phyloP scores from a whole-genome alignment of 2,113 vertebrate species.

The Malaclemys terrapin region DNA sequence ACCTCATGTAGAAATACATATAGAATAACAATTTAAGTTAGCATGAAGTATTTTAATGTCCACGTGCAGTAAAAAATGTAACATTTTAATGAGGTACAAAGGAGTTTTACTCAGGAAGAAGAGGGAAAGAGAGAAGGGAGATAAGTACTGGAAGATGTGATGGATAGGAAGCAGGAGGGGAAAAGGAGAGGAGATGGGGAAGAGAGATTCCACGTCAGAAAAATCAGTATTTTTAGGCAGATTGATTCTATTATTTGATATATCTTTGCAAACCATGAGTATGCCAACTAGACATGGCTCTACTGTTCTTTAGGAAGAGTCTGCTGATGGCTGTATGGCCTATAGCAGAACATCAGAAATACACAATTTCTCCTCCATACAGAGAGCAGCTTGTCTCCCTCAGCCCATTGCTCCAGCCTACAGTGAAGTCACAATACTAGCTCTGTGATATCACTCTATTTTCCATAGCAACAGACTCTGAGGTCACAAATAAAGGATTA shows the following conservation, averaged over 20 bases:
- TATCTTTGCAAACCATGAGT: accelerated
- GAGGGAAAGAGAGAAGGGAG: not conserved
- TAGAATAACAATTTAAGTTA: not conserved
- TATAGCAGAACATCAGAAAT: not conserved
- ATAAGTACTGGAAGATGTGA: not conserved
- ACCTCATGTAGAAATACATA: not conserved
- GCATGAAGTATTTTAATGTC: not conserved
- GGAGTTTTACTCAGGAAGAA: not conserved
- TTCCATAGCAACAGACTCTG: slow-evolving; percentile 39
- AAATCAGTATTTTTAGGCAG: not conserved
- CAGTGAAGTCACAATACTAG: not conserved
- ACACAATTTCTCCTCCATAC: not conserved
- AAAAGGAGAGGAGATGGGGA: not conserved
- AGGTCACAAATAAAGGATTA: slow-evolving; percentile 61
- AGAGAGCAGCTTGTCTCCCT: not conserved
- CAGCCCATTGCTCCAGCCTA: not conserved
- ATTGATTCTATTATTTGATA: not conserved
- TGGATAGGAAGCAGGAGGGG: not conserved
- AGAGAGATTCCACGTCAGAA: not conserved
- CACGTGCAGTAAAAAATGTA: not conserved
- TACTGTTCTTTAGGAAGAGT: not conserved
- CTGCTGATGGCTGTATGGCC: not conserved
- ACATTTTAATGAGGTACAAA: not conserved
- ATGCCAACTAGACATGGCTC: not conserved
- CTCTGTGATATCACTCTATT: slow-evolving; percentile 26